Evolutionary conservation across 2,888 invertebrate species (phyloP).

Genomic region (Drosophila acutilabella): DNA sequence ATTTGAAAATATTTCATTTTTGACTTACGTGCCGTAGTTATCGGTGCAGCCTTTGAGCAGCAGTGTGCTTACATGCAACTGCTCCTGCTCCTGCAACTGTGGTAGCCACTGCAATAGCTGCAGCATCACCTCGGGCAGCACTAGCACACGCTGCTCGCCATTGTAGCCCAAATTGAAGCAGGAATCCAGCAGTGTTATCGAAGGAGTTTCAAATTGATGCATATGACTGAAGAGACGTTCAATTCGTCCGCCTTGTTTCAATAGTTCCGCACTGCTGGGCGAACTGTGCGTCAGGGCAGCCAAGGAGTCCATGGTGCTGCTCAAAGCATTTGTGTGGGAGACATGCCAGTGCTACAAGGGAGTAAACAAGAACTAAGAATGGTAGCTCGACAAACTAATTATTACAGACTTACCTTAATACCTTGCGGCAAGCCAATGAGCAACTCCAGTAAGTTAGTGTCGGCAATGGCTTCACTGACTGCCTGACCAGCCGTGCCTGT

Average conservation of each 20-base stretch:
- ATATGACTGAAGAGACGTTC: conserved; percentile 81
- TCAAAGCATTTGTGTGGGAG: conserved; percentile 76
- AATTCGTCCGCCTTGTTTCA: conserved; percentile 75
- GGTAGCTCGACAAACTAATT: neutral
- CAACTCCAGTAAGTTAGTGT: conserved; percentile 84
- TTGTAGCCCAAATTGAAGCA: conserved; percentile 86
- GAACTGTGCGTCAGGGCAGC: conserved; percentile 79
- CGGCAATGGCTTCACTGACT: conserved; percentile 83
- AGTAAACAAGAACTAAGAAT: neutral
- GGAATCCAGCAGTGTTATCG: conserved; percentile 84
- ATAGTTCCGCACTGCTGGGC: conserved; percentile 63
- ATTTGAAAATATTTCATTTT: neutral
- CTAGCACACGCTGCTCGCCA: conserved; percentile 68
- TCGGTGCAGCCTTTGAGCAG: conserved; percentile 85
- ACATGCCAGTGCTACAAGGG: conserved; percentile 79
- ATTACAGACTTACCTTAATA: conserved; percentile 71
- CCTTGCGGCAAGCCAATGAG: conserved; percentile 83
- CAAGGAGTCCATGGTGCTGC: conserved; percentile 80
- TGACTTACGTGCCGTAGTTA: conserved; percentile 84
- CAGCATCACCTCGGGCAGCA: conserved; percentile 86
- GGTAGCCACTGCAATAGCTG: conserved; percentile 86
- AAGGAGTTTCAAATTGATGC: conserved; percentile 85
- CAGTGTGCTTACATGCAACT: conserved; percentile 83
- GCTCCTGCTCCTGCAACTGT: conserved; percentile 84
- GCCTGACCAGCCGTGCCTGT: conserved; percentile 63